These are phyloP conservation scores for Epinotia demarniana DNA, from an alignment of 2,888 invertebrate genomes.

Conservation along the genomic window DNA sequence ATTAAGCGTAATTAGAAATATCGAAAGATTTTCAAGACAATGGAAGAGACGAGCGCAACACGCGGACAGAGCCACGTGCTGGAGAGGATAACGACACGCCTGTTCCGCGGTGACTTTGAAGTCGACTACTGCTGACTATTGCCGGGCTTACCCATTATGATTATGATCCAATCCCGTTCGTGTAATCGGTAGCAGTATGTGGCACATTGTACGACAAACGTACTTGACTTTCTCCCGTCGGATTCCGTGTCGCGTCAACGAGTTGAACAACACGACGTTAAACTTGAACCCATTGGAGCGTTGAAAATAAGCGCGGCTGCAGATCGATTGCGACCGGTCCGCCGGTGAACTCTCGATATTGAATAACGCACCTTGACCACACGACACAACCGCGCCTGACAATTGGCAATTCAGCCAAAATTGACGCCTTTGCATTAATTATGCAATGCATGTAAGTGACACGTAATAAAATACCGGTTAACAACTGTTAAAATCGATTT, in stretches of 20 bases:
- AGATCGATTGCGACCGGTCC: slow-evolving; percentile 77
- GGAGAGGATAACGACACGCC: slow-evolving; percentile 63
- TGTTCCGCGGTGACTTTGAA: slow-evolving; percentile 63
- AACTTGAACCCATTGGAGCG: slow-evolving; percentile 76
- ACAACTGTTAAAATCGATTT: slow-evolving; percentile 39
- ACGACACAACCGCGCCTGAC: slow-evolving; percentile 52
- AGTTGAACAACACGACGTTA: slow-evolving; percentile 77
- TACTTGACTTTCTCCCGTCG: slow-evolving; percentile 80
- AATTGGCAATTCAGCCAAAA: slow-evolving; percentile 47
- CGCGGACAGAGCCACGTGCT: slow-evolving; percentile 60
- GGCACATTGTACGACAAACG: slow-evolving; percentile 69
- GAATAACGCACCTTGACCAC: slow-evolving; percentile 64
- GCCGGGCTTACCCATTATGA: slow-evolving; percentile 74
- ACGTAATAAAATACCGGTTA: slow-evolving; percentile 37
- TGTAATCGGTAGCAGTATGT: slow-evolving; percentile 68
- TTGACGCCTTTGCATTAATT: slow-evolving; percentile 50
- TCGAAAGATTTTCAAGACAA: slow-evolving; percentile 48
- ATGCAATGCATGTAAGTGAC: slow-evolving; percentile 51
- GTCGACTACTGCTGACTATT: slow-evolving; percentile 57
- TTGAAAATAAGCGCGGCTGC: slow-evolving; percentile 64
- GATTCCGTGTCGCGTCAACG: slow-evolving; percentile 79
- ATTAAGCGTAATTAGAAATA: slow-evolving; percentile 24
- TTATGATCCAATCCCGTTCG: slow-evolving; percentile 75
- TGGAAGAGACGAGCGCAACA: slow-evolving; percentile 51
- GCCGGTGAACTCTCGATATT: slow-evolving; percentile 62